These are phyloP conservation scores for Drosophila multiciliata DNA, from an alignment of 2,888 invertebrate genomes.

Conservation along the genomic window DNA sequence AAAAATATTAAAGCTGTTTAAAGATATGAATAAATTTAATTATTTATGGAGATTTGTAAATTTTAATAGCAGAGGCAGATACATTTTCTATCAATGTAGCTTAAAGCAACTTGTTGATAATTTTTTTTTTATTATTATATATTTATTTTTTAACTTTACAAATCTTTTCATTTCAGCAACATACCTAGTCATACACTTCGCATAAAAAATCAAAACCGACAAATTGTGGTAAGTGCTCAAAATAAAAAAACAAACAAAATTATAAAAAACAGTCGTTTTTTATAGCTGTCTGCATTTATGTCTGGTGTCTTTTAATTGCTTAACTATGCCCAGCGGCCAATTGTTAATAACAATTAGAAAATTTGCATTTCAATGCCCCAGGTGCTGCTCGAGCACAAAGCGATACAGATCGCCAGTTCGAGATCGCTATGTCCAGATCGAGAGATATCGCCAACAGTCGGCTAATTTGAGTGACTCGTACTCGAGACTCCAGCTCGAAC, in stretches of 20 bases:
- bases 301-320: slow-evolving; percentile 74
- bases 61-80: too few relatives aligned
- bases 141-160: background rate
- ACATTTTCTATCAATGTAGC: too few relatives aligned
- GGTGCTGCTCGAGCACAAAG: slow-evolving; percentile 25
- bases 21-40: background rate
- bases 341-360: slow-evolving; percentile 77
- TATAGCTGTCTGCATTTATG: slow-evolving; percentile 43
- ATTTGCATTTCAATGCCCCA: slow-evolving; percentile 59
- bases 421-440: slow-evolving; percentile 29
- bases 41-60: background rate
- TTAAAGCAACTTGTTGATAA: background rate
- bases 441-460: slow-evolving; percentile 38
- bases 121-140: background rate
- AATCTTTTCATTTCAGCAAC: background rate
- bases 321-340: slow-evolving; percentile 75
- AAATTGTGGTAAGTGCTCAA: slow-evolving; percentile 42
- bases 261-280: slow-evolving; percentile 5
- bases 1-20: background rate
- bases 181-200: background rate
- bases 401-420: slow-evolving; percentile 40
- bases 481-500: slow-evolving; percentile 9
- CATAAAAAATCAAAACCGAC: slow-evolving; percentile 40
- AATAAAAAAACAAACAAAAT: slow-evolving; percentile 9
- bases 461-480: slow-evolving; percentile 70